Evolutionary conservation across 2,113 vertebrate species (phyloP).

Genomic region (Oenanthe melanoleuca): DNA sequence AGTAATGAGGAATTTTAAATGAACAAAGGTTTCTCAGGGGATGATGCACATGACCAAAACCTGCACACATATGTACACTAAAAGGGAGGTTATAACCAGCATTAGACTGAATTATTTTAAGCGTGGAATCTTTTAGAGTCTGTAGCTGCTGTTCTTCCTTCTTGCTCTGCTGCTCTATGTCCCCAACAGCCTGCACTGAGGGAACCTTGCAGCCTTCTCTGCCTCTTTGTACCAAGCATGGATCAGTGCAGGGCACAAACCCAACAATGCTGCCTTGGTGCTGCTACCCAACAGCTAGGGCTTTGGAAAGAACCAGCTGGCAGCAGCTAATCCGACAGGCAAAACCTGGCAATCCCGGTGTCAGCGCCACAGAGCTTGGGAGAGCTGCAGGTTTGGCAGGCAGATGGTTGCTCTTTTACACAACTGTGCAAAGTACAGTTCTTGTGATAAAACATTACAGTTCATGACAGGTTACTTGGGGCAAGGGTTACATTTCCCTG

Average conservation of each 20-base stretch:
- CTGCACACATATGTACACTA: not conserved
- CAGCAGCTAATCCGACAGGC: not conserved
- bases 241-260: rapidly evolving
- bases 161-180: not conserved
- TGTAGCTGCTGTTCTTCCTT: not conserved
- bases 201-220: not conserved
- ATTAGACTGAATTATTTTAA: not conserved
- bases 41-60: not conserved
- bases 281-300: not conserved
- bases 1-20: not conserved
- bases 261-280: not conserved
- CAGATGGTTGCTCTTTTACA: not conserved
- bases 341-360: not conserved
- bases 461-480: conserved; percentile 8
- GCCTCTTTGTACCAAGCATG: not conserved
- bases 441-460: conserved; percentile 53
- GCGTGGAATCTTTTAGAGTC: not conserved
- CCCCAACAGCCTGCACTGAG: not conserved
- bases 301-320: not conserved
- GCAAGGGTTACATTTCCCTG: conserved; percentile 20
- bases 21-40: not conserved
- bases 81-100: not conserved
- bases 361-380: not conserved
- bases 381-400: not conserved
- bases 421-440: conserved; percentile 58